Conservation (phyloP, 1,140 invertebrate species). For the Bombus sylvicola region DNA sequence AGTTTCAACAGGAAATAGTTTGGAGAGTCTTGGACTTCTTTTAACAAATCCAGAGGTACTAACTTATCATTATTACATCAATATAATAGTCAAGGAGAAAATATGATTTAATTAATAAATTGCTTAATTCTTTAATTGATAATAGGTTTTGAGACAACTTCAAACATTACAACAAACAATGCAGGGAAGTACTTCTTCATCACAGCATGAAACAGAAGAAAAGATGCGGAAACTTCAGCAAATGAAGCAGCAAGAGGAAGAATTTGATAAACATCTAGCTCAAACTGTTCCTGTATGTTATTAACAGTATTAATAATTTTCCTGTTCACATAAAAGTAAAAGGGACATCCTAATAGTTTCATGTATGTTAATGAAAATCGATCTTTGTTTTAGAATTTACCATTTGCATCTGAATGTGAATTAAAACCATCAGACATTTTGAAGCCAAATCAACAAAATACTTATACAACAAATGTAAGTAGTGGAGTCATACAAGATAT, state of each 20-base stretch:
- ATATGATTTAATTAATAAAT: neutral
- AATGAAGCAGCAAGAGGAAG: constrained; percentile 90
- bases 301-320: constrained; percentile 27
- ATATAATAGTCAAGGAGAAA: neutral
- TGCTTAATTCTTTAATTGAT: constrained; percentile 21
- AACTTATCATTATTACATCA: neutral
- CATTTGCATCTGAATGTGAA: constrained; percentile 87
- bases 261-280: constrained; percentile 91
- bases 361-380: neutral
- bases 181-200: constrained; percentile 75
- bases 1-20: constrained; percentile 69
- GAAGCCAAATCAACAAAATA: constrained; percentile 76
- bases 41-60: constrained; percentile 80
- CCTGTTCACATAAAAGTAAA: neutral
- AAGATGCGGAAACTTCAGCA: constrained; percentile 88
- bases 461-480: constrained; percentile 73
- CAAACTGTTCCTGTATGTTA: constrained; percentile 86
- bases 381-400: constrained; percentile 83
- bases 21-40: constrained; percentile 79
- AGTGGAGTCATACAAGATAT: constrained; percentile 82
- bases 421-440: constrained; percentile 83
- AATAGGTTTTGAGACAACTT: constrained; percentile 87
- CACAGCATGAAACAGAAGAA: constrained; percentile 87
- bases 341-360: neutral
- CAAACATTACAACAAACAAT: constrained; percentile 85